Conservation (phyloP, 2,888 invertebrate species). For the Spilarctia lutea region DNA sequence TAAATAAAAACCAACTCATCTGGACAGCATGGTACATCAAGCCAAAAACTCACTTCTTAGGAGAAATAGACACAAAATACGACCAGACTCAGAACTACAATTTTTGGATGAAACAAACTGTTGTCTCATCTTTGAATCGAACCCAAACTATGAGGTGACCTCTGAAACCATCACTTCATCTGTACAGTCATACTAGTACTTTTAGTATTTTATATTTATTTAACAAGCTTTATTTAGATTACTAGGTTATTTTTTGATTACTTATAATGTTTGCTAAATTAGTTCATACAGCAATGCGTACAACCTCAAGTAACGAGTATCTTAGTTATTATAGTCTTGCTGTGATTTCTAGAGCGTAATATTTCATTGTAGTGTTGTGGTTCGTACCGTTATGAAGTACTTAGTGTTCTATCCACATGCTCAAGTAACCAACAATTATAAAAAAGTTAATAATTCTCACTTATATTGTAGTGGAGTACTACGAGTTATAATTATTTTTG, state of each 20-base stretch:
- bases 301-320: background rate
- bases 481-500: background rate
- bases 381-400: conserved; percentile 11
- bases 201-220: too few species aligned
- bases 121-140: too few species aligned
- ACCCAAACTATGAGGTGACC: too few species aligned
- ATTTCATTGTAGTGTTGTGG: background rate
- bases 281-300: background rate
- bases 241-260: background rate
- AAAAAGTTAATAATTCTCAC: conserved; percentile 13
- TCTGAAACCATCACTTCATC: too few species aligned
- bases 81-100: too few species aligned
- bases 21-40: too few species aligned
- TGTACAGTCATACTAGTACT: too few species aligned
- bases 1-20: too few species aligned
- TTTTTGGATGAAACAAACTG: too few species aligned
- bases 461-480: background rate
- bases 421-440: conserved; percentile 17
- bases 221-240: background rate
- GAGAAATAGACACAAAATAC: too few species aligned
- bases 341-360: conserved; percentile 10
- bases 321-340: background rate
- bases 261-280: background rate
- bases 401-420: conserved; percentile 11
- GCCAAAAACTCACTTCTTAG: too few species aligned